Conservation (phyloP, 2,888 invertebrate genomes). For the Sinotaia quadrata region DNA sequence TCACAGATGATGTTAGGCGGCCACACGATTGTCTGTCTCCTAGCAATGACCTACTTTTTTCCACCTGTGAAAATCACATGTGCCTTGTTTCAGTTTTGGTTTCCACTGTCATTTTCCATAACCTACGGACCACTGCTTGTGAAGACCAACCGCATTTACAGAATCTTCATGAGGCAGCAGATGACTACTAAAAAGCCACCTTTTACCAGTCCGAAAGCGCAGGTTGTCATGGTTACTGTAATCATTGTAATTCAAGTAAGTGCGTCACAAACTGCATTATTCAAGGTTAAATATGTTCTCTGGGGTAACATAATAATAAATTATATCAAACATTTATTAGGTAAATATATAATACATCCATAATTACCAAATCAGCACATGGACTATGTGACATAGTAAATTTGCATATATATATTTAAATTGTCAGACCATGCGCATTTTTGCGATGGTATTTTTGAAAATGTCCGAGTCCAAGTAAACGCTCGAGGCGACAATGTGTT, state of each 20-base stretch:
- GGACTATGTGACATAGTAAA: too few relatives aligned
- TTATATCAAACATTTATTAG: too few relatives aligned
- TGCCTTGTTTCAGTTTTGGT: slow-evolving; percentile 37
- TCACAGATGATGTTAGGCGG: slow-evolving; percentile 24
- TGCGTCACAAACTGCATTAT: too few relatives aligned
- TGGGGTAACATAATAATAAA: too few relatives aligned
- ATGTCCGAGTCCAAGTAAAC: too few relatives aligned
- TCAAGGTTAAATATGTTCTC: too few relatives aligned
- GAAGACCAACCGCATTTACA: slow-evolving; percentile 52
- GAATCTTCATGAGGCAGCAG: slow-evolving; percentile 37
- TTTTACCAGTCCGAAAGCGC: neutral
- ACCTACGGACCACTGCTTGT: slow-evolving; percentile 49
- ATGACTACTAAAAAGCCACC: neutral
- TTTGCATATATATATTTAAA: too few relatives aligned
- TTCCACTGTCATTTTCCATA: slow-evolving; percentile 47
- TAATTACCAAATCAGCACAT: too few relatives aligned
- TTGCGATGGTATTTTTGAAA: too few relatives aligned
- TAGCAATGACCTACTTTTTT: slow-evolving; percentile 34
- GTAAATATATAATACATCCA: too few relatives aligned
- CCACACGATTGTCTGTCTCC: slow-evolving; percentile 15
- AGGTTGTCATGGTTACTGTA: neutral
- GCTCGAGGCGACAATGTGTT: too few relatives aligned
- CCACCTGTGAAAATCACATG: slow-evolving; percentile 40
- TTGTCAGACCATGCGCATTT: too few relatives aligned
- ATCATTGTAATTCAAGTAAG: neutral